Conservation (phyloP, 2,888 invertebrate genomes). For the Monopis laevigella region DNA sequence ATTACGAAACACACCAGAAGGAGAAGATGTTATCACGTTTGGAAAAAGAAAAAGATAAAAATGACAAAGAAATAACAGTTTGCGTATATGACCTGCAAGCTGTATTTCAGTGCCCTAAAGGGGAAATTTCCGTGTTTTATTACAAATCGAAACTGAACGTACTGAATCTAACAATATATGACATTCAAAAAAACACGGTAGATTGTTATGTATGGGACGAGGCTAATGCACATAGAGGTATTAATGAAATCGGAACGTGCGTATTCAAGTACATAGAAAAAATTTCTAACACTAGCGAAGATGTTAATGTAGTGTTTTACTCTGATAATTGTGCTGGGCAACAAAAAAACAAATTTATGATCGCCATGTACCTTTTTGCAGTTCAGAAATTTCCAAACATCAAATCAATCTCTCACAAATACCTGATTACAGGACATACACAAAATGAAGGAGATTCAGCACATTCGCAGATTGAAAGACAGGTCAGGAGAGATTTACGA, state of each 20-base stretch:
- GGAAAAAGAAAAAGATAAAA: background rate
- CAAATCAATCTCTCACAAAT: background rate
- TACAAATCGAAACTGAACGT: conserved; percentile 21
- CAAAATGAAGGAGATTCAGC: conserved; percentile 1
- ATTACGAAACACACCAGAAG: background rate
- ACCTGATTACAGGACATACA: conserved; percentile 1
- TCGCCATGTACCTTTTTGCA: background rate
- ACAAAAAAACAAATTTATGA: conserved; percentile 26
- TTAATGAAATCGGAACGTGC: conserved; percentile 21
- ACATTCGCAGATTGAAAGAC: background rate
- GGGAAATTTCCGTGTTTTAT: conserved; percentile 20
- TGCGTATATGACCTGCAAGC: too few species aligned
- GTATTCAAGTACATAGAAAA: conserved; percentile 14
- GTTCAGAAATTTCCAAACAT: background rate
- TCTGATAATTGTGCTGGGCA: conserved; percentile 28
- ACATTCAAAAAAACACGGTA: conserved; percentile 18
- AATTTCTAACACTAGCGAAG: too few species aligned
- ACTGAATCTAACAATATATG: conserved; percentile 17
- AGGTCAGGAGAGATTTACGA: background rate
- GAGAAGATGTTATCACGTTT: background rate
- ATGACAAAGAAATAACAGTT: too few species aligned
- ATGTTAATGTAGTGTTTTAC: conserved; percentile 24
- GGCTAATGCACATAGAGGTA: conserved; percentile 21
- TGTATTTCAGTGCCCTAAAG: too few species aligned
- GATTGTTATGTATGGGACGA: conserved; percentile 23